These are phyloP conservation scores for Glomeris maerens DNA, from an alignment of 1,140 invertebrate species.

Conservation along the genomic window DNA sequence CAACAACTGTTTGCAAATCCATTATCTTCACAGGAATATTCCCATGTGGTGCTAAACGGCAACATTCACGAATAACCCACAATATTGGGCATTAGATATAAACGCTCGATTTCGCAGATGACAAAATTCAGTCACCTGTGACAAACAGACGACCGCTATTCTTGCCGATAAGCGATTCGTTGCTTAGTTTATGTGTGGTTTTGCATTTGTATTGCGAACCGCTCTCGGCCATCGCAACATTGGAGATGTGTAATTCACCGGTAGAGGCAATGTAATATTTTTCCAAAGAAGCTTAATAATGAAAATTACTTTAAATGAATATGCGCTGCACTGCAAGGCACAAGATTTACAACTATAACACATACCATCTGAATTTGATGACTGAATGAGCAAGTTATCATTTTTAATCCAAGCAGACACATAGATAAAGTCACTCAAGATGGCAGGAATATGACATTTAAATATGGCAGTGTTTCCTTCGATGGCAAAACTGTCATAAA, in stretches of 20 bases:
- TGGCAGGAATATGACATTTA: slow-evolving; percentile 80
- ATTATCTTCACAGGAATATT: no score
- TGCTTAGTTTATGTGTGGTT: slow-evolving; percentile 28
- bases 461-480: slow-evolving; percentile 72
- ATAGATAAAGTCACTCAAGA: slow-evolving; percentile 69
- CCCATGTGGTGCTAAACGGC: no score
- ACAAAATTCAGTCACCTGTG: slow-evolving; percentile 28
- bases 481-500: slow-evolving; percentile 75
- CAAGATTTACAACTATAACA: no score
- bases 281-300: slow-evolving; percentile 2
- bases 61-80: no score
- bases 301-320: background rate
- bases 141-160: slow-evolving; percentile 26
- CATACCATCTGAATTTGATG: background rate
- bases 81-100: no score
- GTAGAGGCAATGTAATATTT: background rate
- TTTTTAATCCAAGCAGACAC: slow-evolving; percentile 67
- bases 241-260: slow-evolving; percentile 4
- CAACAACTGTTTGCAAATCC: background rate
- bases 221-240: background rate
- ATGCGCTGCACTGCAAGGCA: no score
- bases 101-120: no score
- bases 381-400: slow-evolving; percentile 34
- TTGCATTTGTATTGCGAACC: slow-evolving; percentile 24
- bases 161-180: slow-evolving; percentile 25